Evolutionary conservation across 2,113 vertebrate genomes (phyloP).

Genomic region (Myotis lucifugus): DNA sequence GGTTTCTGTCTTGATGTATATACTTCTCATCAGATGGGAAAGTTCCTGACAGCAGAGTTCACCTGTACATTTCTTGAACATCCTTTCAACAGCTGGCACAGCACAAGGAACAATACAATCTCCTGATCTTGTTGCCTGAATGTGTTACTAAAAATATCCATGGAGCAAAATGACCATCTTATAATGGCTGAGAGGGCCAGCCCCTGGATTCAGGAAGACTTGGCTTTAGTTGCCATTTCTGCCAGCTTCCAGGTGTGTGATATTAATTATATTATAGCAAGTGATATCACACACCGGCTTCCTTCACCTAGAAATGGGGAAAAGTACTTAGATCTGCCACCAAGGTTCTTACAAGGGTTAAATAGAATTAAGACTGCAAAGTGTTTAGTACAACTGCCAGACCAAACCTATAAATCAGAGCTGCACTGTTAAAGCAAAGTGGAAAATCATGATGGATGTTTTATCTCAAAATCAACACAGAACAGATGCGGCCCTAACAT

Average conservation of each 20-base stretch:
- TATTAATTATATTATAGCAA: not conserved
- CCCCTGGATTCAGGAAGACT: not conserved
- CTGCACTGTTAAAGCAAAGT: constrained; percentile 1
- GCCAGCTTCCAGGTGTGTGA: not conserved
- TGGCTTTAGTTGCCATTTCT: not conserved
- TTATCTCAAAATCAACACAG: constrained; percentile 39
- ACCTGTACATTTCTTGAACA: not conserved
- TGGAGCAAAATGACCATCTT: not conserved
- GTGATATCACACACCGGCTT: too few species aligned
- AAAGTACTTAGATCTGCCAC: not conserved
- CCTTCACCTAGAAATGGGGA: not conserved
- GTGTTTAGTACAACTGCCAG: not conserved
- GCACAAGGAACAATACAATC: not conserved
- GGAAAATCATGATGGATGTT: constrained; percentile 25
- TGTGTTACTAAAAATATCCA: not conserved
- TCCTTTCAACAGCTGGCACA: not conserved
- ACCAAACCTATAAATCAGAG: not conserved
- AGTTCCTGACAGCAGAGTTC: not conserved
- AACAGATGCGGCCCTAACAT: constrained; percentile 58
- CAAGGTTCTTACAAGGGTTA: not conserved
- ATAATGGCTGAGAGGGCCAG: not conserved
- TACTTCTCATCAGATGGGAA: not conserved
- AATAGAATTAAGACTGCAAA: not conserved
- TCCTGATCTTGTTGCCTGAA: not conserved
- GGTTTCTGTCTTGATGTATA: not conserved